Conservation (phyloP, 2,113 vertebrate species). For the Ctenomys sociabilis region DNA sequence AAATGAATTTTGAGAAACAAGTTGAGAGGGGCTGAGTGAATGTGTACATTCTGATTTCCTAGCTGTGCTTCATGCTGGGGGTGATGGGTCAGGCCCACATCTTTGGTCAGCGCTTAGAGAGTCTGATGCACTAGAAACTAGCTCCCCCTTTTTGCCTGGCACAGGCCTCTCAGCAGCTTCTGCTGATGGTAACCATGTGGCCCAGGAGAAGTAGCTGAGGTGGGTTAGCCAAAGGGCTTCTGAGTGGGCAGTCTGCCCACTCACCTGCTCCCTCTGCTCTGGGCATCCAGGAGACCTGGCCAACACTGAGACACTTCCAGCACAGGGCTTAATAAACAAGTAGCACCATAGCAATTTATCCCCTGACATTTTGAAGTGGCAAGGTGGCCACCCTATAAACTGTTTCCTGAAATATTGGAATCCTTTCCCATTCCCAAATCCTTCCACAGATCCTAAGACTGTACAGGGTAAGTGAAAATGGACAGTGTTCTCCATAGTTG, state of each 20-base stretch:
- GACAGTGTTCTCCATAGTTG: background rate
- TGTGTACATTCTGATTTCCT: background rate
- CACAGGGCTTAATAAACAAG: background rate
- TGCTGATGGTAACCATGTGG: slow-evolving; percentile 49
- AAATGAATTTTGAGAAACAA: background rate
- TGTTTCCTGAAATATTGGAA: background rate
- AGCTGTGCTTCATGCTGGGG: background rate
- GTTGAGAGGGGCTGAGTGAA: background rate
- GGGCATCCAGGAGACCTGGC: background rate
- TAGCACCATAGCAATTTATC: background rate
- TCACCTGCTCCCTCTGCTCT: background rate
- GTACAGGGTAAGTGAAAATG: background rate
- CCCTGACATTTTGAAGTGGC: background rate
- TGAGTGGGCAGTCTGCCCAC: background rate
- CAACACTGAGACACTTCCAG: background rate
- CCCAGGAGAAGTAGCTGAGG: background rate
- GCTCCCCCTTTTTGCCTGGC: background rate
- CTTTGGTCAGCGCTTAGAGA: slow-evolving; percentile 38
- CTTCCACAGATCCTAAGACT: background rate
- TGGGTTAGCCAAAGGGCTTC: background rate
- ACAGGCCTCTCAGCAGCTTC: background rate
- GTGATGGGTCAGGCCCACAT: slow-evolving; percentile 34
- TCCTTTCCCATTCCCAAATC: background rate
- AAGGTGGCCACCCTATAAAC: background rate
- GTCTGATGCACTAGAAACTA: background rate